Evolutionary conservation across 2,113 vertebrate genomes (phyloP).

Genomic region (Lagopus muta): DNA sequence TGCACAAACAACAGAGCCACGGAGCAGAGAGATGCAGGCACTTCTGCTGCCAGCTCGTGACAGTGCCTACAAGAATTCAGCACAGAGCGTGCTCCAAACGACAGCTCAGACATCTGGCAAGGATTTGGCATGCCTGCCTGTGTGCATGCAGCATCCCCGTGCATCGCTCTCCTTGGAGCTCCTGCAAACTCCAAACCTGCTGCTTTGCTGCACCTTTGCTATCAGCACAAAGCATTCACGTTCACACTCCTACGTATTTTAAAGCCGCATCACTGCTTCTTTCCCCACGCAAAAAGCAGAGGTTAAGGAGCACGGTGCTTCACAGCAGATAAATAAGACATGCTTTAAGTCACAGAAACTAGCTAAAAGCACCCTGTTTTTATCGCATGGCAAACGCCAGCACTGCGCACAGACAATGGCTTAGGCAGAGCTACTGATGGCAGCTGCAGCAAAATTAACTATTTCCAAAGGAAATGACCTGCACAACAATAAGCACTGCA

Average conservation of each 20-base stretch:
- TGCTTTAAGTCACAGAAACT: neutral
- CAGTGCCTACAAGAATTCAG: neutral
- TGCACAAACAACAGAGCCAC: neutral
- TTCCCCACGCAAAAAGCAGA: neutral
- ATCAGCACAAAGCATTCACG: no score
- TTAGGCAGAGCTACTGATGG: neutral
- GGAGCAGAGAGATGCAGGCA: neutral
- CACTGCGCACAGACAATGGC: neutral
- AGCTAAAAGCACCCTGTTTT: neutral
- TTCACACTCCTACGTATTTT: accelerated
- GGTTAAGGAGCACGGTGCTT: neutral
- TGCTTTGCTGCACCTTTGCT: neutral
- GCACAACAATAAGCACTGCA: neutral
- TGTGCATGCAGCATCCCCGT: neutral
- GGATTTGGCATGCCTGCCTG: neutral
- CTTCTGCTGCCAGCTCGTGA: neutral
- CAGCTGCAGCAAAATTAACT: neutral
- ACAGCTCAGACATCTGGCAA: neutral
- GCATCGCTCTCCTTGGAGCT: no score
- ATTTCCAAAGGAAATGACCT: neutral
- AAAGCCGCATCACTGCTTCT: neutral
- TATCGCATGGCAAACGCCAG: neutral
- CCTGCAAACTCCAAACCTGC: neutral
- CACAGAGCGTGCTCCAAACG: neutral
- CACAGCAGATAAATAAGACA: neutral